These are phyloP conservation scores for Acestrorhynchus altus DNA, from an alignment of 2,797 vertebrate species.

Conservation along the genomic window DNA sequence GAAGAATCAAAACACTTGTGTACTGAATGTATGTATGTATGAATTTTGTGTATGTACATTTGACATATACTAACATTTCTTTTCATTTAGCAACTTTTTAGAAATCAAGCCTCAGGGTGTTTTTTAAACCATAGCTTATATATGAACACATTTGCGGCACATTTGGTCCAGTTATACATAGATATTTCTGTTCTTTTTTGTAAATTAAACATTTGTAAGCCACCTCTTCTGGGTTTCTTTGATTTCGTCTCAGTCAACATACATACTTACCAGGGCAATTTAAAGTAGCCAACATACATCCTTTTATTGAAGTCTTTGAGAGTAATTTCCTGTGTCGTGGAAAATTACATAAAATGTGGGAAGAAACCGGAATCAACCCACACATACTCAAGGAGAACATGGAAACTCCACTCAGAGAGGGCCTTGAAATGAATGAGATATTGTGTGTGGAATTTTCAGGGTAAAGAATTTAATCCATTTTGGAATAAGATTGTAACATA, in stretches of 20 bases:
- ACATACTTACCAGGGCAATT: too few relatives aligned
- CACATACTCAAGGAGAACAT: too few relatives aligned
- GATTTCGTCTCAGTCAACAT: not conserved
- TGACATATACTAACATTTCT: slow-evolving; percentile 1
- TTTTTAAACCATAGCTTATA: not conserved
- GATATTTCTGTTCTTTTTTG: slow-evolving; percentile 32
- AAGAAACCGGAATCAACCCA: too few relatives aligned
- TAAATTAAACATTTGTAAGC: slow-evolving; percentile 57
- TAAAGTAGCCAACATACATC: too few relatives aligned
- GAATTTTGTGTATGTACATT: slow-evolving; percentile 3
- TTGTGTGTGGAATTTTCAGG: too few relatives aligned
- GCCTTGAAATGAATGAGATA: too few relatives aligned
- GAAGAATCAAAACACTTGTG: slow-evolving; percentile 10
- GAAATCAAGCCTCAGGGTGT: slow-evolving; percentile 7
- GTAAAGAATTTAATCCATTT: too few relatives aligned
- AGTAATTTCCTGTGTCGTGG: too few relatives aligned
- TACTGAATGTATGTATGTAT: slow-evolving; percentile 12
- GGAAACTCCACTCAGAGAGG: too few relatives aligned
- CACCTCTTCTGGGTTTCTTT: not conserved
- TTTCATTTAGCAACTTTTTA: not conserved
- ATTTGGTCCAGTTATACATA: not conserved
- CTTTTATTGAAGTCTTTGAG: too few relatives aligned
- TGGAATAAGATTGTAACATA: too few relatives aligned
- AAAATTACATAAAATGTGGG: too few relatives aligned
- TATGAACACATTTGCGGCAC: not conserved